Base-by-base conservation (phyloP, 2,113 vertebrate species). In the Paradisaea rubra region DNA sequence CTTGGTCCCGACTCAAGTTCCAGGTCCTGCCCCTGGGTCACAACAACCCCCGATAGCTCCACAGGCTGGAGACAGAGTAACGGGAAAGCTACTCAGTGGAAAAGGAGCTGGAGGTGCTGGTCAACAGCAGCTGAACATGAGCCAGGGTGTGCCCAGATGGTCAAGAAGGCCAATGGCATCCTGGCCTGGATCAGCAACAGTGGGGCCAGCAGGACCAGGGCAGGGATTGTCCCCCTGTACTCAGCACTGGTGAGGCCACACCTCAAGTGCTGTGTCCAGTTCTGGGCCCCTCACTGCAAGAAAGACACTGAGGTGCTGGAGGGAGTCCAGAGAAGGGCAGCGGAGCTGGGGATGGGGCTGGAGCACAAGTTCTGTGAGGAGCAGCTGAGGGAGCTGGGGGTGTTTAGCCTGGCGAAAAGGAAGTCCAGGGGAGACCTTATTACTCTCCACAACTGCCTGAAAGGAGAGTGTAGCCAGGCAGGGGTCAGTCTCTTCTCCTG, bases 221-320 rank as follows among this genome's bases (percentile, higher is more conserved):
- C 35, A 72, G 42, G n/a, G 15, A 50, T 16, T 50, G 49, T 25
- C 50, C 50, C 49, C 50, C 50, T 52, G 25, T 50, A 28, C 25
- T 27, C 7, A 13, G 49, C 49, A 50, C 24, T 50, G 49, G 24
- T 25, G 27, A 52, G 50, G 15, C 50, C 50, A 52, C 50, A 52
- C 50, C 27, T 52, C 27, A 3, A 52, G 9, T 28, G 9, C 25
- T 52, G 50, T 52, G 27, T 52, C 15, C 25, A 52, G 27, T 17
- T 52, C 50, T 28, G 50, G 25, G 25, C 50, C 14, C 5, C 5
- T 69, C 45, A 37, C 1, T 53, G 0, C 33, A 69, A 0, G 22
- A 19, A 33, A 27, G 27, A 12, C 27, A 15, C 1, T 69, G 54
- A 68, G 39, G n/a, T 0, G 28, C 74, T 63, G n/a, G 5, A 77